Evolutionary conservation across 30 jellyfish, hydroid and myxozoan genomes (phyloP).

Genomic region (Sanderia malayensis): DNA sequence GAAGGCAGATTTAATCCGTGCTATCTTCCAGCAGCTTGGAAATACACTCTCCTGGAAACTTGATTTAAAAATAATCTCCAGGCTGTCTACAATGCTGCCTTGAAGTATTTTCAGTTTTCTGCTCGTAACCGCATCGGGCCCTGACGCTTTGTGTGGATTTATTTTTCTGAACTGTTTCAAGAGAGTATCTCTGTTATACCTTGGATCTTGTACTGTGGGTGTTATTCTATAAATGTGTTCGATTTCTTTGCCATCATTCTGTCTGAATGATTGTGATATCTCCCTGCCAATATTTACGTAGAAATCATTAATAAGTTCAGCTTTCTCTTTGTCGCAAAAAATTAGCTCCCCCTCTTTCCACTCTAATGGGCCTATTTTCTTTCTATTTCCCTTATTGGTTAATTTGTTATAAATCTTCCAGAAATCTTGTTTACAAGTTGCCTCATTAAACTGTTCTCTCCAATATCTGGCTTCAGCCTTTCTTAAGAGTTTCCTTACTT

Average conservation of each 20-base stretch:
- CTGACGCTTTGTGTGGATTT: slow-evolving; percentile 29
- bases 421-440: too few species aligned
- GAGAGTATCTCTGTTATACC: slow-evolving; percentile 45
- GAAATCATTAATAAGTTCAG: too few species aligned
- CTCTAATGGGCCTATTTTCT: too few species aligned
- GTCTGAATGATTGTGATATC: background rate
- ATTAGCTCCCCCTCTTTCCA: too few species aligned
- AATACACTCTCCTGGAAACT: slow-evolving; percentile 31
- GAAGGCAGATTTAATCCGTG: slow-evolving; percentile 21
- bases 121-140: slow-evolving; percentile 33
- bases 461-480: slow-evolving; percentile 51
- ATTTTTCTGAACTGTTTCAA: slow-evolving; percentile 43
- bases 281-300: background rate
- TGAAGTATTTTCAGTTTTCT: slow-evolving; percentile 29
- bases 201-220: slow-evolving; percentile 49
- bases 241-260: background rate
- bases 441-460: too few species aligned
- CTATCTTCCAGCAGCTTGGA: slow-evolving; percentile 41
- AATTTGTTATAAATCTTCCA: too few species aligned
- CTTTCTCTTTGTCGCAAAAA: too few species aligned
- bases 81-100: slow-evolving; percentile 37
- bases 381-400: too few species aligned
- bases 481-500: slow-evolving; percentile 31
- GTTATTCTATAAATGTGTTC: slow-evolving; percentile 23
- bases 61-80: slow-evolving; percentile 36